Evolutionary conservation across 2,797 vertebrate species (phyloP).

Genomic region (Petrocephalus sullivani): DNA sequence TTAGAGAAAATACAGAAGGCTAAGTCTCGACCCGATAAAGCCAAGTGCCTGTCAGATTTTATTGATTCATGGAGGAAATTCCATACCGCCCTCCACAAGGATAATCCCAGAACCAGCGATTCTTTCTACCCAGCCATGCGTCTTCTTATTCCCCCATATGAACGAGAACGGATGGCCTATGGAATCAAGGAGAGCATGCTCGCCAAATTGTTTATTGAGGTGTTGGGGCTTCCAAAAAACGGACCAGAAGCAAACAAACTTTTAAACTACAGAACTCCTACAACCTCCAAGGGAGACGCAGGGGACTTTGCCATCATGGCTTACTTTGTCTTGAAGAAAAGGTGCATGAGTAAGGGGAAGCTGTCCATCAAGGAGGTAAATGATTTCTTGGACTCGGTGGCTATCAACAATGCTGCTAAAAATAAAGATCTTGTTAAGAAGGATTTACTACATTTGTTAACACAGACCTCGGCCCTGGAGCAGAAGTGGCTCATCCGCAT

Average conservation of each 20-base stretch:
- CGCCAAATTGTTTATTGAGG: slow-evolving; percentile 90
- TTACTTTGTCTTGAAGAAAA: slow-evolving; percentile 87
- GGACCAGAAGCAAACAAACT: slow-evolving; percentile 87
- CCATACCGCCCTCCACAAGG: slow-evolving; percentile 80
- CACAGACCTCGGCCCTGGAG: slow-evolving; percentile 85
- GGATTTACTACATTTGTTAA: slow-evolving; percentile 82
- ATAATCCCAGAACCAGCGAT: slow-evolving; percentile 69
- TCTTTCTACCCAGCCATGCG: slow-evolving; percentile 95
- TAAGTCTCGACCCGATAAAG: slow-evolving; percentile 81
- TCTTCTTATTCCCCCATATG: slow-evolving; percentile 83
- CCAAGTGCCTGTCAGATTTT: slow-evolving; percentile 75
- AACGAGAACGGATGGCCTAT: slow-evolving; percentile 91
- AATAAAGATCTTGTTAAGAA: slow-evolving; percentile 81
- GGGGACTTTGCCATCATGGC: slow-evolving; percentile 90
- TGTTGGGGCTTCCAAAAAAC: slow-evolving; percentile 80
- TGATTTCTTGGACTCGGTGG: slow-evolving; percentile 78
- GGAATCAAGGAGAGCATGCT: slow-evolving; percentile 97
- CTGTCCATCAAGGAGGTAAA: slow-evolving; percentile 85
- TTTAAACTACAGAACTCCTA: slow-evolving; percentile 83
- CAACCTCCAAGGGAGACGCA: slow-evolving; percentile 70
- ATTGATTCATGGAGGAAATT: slow-evolving; percentile 88
- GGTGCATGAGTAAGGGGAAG: slow-evolving; percentile 73
- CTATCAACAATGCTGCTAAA: slow-evolving; percentile 74
- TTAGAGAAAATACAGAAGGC: slow-evolving; percentile 84
- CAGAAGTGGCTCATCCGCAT: slow-evolving; percentile 98